A percentile compares a stretch with the other conserved stretches of the same genome.
Conservation (phyloP, 1,140 invertebrate species). For the Procambarus clarkii region DNA sequence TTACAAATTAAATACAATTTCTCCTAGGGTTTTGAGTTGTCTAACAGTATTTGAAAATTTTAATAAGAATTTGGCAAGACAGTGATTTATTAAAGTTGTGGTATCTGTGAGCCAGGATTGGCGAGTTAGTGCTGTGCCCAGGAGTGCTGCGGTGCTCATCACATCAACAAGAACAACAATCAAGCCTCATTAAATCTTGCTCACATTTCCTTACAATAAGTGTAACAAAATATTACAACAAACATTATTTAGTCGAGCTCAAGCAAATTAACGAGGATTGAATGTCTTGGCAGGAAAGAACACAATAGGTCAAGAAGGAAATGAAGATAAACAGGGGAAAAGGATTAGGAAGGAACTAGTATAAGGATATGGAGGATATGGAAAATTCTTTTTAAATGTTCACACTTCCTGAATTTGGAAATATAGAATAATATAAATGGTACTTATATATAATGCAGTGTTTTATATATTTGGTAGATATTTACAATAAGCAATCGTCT, state of each 20-base stretch:
- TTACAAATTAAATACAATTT: no score
- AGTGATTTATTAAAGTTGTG: constrained; percentile 2
- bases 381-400: not conserved
- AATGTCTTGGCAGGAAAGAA: constrained; percentile 7
- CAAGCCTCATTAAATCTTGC: constrained; percentile 22
- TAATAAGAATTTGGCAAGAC: not conserved
- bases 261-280: constrained; percentile 16
- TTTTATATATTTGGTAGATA: no score
- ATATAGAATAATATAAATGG: not conserved
- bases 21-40: no score
- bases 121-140: constrained; percentile 45
- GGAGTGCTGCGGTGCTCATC: constrained; percentile 24
- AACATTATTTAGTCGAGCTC: not conserved
- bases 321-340: constrained; percentile 16
- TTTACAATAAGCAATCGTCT: no score
- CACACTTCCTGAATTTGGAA: not conserved
- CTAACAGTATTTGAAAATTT: not conserved
- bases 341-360: constrained; percentile 12
- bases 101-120: constrained; percentile 23
- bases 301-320: not conserved
- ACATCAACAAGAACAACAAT: constrained; percentile 20
- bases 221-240: not conserved
- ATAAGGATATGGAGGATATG: not conserved
- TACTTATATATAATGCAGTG: no score
- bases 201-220: not conserved